Conservation (phyloP, 2,113 vertebrate species). For the Semnornis frantzii region DNA sequence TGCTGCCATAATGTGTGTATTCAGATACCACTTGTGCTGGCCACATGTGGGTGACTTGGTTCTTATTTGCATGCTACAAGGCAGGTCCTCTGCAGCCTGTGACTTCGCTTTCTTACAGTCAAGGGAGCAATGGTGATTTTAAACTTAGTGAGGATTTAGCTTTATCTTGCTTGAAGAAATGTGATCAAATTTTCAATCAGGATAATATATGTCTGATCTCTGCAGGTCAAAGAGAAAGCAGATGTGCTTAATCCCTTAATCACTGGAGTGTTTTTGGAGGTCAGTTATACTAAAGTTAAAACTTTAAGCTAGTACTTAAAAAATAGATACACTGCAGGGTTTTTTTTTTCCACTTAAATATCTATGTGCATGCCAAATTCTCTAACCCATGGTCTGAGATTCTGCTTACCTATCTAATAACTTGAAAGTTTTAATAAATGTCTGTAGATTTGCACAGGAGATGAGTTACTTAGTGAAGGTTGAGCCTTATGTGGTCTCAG, state of each 20-base stretch:
- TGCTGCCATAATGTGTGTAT: background rate
- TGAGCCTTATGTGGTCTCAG: background rate
- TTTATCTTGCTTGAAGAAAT: conserved; percentile 42
- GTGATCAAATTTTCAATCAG: conserved; percentile 48
- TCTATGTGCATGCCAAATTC: background rate
- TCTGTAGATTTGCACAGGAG: background rate
- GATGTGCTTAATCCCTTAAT: conserved; percentile 96
- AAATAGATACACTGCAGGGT: background rate
- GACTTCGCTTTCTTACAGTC: background rate
- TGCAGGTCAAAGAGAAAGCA: conserved; percentile 90
- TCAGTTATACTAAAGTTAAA: conserved; percentile 73
- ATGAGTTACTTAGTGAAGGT: background rate
- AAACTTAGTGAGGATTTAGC: conserved; percentile 4
- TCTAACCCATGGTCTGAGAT: background rate
- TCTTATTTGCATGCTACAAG: background rate
- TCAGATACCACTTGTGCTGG: accelerated
- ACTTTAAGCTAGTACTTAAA: conserved; percentile 34
- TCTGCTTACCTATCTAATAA: background rate
- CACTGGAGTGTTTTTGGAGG: conserved; percentile 96
- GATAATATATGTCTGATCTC: conserved; percentile 55
- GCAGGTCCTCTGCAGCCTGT: background rate
- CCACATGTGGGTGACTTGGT: background rate
- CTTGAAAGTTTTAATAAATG: background rate
- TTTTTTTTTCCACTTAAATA: background rate
- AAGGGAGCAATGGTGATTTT: background rate